phyloP scores from a whole-genome alignment of 2,888 invertebrate genomes.

The Ophonus ardosiacus region DNA sequence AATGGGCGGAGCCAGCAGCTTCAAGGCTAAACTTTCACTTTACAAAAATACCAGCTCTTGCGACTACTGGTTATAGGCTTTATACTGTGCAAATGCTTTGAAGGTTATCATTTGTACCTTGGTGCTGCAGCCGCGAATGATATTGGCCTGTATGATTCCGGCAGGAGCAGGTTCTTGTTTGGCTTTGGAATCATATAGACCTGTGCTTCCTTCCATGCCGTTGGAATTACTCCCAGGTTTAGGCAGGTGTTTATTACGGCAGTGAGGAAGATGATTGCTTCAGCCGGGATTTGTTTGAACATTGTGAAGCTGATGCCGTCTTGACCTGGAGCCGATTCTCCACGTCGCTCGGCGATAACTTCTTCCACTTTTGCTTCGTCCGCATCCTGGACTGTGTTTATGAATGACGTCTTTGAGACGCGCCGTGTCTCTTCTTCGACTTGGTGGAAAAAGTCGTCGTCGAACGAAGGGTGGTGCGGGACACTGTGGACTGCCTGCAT shows the following conservation, averaged over 20 bases:
- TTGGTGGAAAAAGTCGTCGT: too few relatives aligned
- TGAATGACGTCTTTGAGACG: background rate
- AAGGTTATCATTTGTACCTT: background rate
- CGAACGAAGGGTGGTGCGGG: too few relatives aligned
- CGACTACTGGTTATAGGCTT: too few relatives aligned
- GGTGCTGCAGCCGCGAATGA: background rate
- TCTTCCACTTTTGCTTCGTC: background rate
- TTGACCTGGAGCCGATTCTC: background rate
- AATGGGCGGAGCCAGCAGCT: too few relatives aligned
- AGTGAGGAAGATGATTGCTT: background rate
- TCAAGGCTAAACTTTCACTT: too few relatives aligned
- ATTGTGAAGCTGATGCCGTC: background rate
- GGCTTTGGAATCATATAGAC: background rate
- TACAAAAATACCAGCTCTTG: too few relatives aligned
- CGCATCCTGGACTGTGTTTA: background rate
- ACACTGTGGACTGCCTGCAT: too few relatives aligned
- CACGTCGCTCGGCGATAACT: background rate
- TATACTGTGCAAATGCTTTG: background rate
- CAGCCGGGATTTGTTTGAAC: too few relatives aligned
- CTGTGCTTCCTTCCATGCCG: background rate
- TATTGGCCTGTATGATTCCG: background rate
- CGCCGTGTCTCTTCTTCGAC: too few relatives aligned
- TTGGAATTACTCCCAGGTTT: background rate
- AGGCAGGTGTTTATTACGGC: background rate
- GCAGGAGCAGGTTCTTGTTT: background rate